Evolutionary conservation across 2,888 invertebrate species (phyloP).

Genomic region (Griposia aprilina): DNA sequence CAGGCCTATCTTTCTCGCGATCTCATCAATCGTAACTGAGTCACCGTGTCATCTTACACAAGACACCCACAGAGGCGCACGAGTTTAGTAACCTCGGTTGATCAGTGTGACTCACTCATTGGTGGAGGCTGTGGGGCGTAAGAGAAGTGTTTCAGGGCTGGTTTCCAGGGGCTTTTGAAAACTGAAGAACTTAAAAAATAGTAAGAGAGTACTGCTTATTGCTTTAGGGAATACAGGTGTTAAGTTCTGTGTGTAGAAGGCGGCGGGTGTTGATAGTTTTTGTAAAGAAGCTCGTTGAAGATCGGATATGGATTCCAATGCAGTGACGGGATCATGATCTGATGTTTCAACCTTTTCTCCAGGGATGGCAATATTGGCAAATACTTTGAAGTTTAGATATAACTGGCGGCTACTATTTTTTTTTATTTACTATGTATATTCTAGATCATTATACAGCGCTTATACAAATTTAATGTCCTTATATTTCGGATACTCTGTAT

Average conservation of each 20-base stretch:
- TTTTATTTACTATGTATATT: background rate
- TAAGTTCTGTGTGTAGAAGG: too few relatives aligned
- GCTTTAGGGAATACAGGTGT: too few relatives aligned
- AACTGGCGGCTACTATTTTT: too few relatives aligned
- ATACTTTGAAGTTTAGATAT: background rate
- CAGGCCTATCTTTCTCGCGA: slow-evolving; percentile 54
- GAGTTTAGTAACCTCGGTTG: slow-evolving; percentile 62
- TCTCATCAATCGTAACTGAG: slow-evolving; percentile 65
- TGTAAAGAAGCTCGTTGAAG: background rate
- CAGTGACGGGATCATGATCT: background rate
- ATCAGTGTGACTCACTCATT: slow-evolving; percentile 62
- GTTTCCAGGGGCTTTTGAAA: slow-evolving; percentile 14
- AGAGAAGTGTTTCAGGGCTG: slow-evolving; percentile 18
- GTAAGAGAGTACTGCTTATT: background rate
- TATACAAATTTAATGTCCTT: background rate
- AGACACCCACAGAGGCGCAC: slow-evolving; percentile 62
- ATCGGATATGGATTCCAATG: background rate
- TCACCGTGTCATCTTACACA: slow-evolving; percentile 68
- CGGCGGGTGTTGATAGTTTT: background rate
- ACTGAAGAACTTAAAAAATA: background rate
- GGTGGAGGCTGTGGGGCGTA: slow-evolving; percentile 33
- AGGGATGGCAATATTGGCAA: too few relatives aligned
- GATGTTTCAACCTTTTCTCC: background rate
- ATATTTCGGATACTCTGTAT: background rate
- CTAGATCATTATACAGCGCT: too few relatives aligned